Evolutionary conservation across 2,113 vertebrate species (phyloP), one percentile per base, ranked within the genome.

Genomic region (Austrofundulus limnaeus): DNA sequence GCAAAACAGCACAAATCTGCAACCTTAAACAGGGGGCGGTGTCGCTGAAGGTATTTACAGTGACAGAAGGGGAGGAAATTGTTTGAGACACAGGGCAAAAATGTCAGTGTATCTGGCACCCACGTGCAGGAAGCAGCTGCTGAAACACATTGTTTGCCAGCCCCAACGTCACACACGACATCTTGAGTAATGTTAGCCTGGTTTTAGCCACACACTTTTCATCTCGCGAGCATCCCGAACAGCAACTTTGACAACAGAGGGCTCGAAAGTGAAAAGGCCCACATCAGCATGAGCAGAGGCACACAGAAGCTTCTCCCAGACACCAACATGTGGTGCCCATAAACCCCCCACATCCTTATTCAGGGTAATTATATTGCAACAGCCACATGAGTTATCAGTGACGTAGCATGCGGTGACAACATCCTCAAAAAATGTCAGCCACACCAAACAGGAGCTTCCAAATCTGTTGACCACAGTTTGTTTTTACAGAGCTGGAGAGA

Each of bases 21-120:
- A 89, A 77, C 63, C 61, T 72, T 68, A 87, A 87, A 84, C 66
- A 78, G 31, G 70, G 65, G 79, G 84, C 24, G 66, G 75, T 45
- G 75, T 81, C 80, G 84, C 82, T 80, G 72, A 69, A 72, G 81
- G 77, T 80, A 82, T 86, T 91, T 85, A 87, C 81, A 66, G 78
- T 78, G 82, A 90, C 79, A 84, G 59, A 74, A 75, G 59, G 69
- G 61, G 66, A 85, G 89, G 89, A 90, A 90, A 89, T 89, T 88
- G 84, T 67, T 65, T 77, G 63, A 87, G 90, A 90, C 89, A 69
- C 55, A 55, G 77, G 56, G 61, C 81, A 85, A 84, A 82, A 85
- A 85, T 83, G 71, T 69, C 85, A 80, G 74, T 63, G 48, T 21
- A 82, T 89, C 87, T 90, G 90, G 82, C 72, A 73, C 50, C 77